These are phyloP conservation scores for Carterocephalus palaemon DNA, from an alignment of 2,888 invertebrate species.

Conservation along the genomic window DNA sequence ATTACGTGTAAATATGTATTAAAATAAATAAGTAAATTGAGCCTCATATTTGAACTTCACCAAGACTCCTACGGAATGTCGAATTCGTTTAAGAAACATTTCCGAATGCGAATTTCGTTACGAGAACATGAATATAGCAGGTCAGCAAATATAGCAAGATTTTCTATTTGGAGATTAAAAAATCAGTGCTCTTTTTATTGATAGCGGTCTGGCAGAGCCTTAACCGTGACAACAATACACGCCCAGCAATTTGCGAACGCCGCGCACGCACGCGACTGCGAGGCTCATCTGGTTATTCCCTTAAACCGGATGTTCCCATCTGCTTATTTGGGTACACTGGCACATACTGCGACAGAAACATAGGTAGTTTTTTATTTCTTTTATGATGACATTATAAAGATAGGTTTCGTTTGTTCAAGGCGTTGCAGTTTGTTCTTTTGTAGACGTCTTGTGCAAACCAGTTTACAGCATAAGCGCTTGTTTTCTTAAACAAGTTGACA, in stretches of 20 bases:
- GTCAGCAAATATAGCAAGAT: too few species aligned
- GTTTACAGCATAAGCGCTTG: constrained; percentile 1
- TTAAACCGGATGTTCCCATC: constrained; percentile 58
- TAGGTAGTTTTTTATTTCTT: constrained; percentile 41
- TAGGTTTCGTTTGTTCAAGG: constrained; percentile 39
- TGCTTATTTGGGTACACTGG: constrained; percentile 36
- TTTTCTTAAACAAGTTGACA: background rate
- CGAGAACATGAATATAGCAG: too few species aligned
- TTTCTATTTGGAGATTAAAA: too few species aligned
- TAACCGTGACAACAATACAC: constrained; percentile 40
- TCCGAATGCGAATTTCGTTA: too few species aligned
- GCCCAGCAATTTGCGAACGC: constrained; percentile 52
- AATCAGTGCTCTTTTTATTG: too few species aligned
- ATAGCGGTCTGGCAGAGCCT: constrained; percentile 12
- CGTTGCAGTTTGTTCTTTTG: constrained; percentile 2
- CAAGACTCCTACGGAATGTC: too few species aligned
- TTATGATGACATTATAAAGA: constrained; percentile 40
- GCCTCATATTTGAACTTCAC: too few species aligned
- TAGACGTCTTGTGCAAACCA: constrained; percentile 12
- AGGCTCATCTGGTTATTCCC: constrained; percentile 63
- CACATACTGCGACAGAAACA: constrained; percentile 27
- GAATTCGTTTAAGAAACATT: too few species aligned
- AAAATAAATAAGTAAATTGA: too few species aligned
- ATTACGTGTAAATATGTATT: too few species aligned
- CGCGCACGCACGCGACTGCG: constrained; percentile 44